phyloP scores from a whole-genome alignment of 35 echinoderm and acorn worm genomes.

The Patiria miniata region DNA sequence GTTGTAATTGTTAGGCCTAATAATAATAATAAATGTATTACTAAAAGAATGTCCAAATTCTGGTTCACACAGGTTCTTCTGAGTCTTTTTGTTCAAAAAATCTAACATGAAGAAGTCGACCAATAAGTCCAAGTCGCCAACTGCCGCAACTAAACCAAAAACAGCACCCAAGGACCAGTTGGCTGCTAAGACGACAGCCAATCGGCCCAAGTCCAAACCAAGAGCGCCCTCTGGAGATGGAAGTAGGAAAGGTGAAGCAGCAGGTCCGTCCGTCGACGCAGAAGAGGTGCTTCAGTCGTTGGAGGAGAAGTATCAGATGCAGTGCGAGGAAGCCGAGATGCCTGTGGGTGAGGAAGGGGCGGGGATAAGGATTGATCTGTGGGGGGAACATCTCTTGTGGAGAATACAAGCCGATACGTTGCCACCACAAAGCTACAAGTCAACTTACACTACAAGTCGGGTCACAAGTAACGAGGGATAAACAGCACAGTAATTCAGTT shows the following conservation, averaged over 20 bases:
- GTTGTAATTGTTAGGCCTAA: too few relatives aligned
- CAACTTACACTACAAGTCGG: too few relatives aligned
- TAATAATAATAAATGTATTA: too few relatives aligned
- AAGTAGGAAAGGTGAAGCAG: neutral
- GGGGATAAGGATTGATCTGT: too few relatives aligned
- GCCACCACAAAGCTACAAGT: too few relatives aligned
- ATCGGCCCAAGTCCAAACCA: neutral
- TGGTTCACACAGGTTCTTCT: too few relatives aligned
- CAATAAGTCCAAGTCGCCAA: neutral
- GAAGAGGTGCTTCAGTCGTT: neutral
- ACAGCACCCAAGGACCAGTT: neutral
- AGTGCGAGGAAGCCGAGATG: constrained; percentile 8
- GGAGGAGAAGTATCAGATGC: neutral
- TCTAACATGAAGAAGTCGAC: constrained; percentile 6
- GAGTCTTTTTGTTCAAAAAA: too few relatives aligned
- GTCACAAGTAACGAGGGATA: too few relatives aligned
- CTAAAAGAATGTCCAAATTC: too few relatives aligned
- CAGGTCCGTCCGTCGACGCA: neutral
- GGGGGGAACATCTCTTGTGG: too few relatives aligned
- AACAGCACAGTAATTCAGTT: too few relatives aligned
- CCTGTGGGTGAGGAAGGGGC: neutral
- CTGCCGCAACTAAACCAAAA: neutral
- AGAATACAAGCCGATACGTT: too few relatives aligned
- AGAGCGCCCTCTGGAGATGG: constrained; percentile 13
- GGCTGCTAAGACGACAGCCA: neutral